A percentile compares a stretch with the other conserved stretches of the same genome.
Evolutionary conservation across 2,888 invertebrate species (phyloP).

Genomic region (Pantelozetes paolii): DNA sequence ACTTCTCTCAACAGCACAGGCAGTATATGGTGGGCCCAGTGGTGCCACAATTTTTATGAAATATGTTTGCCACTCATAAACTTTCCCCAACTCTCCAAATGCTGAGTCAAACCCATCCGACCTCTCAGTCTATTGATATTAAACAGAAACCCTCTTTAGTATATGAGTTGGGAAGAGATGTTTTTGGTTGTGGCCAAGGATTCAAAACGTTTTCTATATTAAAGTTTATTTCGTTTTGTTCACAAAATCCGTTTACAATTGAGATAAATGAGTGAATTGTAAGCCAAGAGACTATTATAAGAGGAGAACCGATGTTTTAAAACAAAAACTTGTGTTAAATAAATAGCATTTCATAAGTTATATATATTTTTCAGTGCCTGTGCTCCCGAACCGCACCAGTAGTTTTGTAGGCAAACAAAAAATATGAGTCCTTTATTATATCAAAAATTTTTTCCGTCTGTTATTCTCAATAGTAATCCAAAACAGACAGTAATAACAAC

Average conservation of each 20-base stretch:
- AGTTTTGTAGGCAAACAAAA: background rate
- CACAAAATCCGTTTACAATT: slow-evolving; percentile 17
- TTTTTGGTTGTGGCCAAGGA: background rate
- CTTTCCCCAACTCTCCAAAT: background rate
- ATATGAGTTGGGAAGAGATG: slow-evolving; percentile 17
- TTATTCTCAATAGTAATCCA: background rate
- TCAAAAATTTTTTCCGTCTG: background rate
- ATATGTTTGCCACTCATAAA: slow-evolving; percentile 4
- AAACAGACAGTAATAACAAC: background rate
- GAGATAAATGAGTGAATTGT: slow-evolving; percentile 22
- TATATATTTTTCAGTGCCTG: slow-evolving; percentile 8
- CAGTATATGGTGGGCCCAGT: background rate
- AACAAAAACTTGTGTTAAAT: slow-evolving; percentile 24
- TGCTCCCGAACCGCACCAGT: background rate
- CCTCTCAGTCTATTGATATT: slow-evolving; percentile 3
- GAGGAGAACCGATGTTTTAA: background rate
- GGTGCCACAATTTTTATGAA: slow-evolving; percentile 26
- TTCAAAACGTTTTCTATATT: slow-evolving; percentile 19
- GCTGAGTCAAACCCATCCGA: background rate
- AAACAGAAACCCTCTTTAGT: slow-evolving; percentile 10
- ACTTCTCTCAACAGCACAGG: background rate
- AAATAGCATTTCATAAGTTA: slow-evolving; percentile 26
- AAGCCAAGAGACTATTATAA: background rate
- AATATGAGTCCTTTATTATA: background rate
- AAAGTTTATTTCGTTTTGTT: slow-evolving; percentile 8